phyloP scores from a whole-genome alignment of 2,113 vertebrate species.

The Scytalopus superciliaris region DNA sequence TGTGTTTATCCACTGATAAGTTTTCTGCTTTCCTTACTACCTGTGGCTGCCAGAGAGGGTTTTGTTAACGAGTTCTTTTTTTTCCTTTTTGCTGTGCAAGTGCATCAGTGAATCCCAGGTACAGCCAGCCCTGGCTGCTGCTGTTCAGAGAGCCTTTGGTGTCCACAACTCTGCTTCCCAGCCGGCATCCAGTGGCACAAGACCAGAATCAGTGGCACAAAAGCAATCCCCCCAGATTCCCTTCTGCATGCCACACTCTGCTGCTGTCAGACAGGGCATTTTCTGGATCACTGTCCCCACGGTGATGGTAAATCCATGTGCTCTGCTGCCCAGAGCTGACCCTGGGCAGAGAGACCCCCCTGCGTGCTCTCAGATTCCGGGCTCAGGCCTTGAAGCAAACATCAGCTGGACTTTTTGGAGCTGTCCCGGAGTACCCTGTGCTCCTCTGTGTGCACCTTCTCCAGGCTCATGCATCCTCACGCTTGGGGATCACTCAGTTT shows the following conservation, averaged over 20 bases:
- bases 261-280: not conserved
- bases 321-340: not conserved
- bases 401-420: not conserved
- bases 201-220: not conserved
- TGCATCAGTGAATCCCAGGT: not conserved
- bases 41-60: not conserved
- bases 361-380: accelerated
- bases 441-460: not conserved
- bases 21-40: not conserved
- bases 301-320: not conserved
- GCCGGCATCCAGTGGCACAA: too few relatives aligned
- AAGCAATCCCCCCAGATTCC: not conserved
- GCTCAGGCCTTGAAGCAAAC: accelerated
- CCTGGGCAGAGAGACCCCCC: not conserved
- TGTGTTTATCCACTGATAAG: not conserved
- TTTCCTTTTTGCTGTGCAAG: not conserved
- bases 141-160: accelerated
- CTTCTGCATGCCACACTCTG: not conserved
- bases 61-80: not conserved
- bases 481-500: not conserved
- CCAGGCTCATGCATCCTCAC: not conserved
- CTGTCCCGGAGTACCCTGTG: not conserved
- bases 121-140: not conserved
- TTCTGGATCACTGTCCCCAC: not conserved
- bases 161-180: not conserved